phyloP scores from a whole-genome alignment of 2,797 vertebrate genomes.

The Danio aesculapii region DNA sequence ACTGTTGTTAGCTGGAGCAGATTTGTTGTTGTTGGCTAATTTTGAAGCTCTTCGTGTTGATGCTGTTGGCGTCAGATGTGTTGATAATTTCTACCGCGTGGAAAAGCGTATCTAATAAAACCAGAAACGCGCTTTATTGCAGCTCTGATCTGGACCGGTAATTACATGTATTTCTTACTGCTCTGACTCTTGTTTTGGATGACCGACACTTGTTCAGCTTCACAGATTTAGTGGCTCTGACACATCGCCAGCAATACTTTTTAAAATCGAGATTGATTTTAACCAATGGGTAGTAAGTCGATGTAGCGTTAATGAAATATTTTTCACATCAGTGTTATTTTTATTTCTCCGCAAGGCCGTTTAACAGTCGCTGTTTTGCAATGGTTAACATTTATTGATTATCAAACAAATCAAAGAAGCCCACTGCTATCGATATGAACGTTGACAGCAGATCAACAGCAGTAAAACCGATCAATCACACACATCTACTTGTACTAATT shows the following conservation, averaged over 20 bases:
- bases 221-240: not conserved
- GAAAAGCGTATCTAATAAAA: not conserved
- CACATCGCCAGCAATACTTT: not conserved
- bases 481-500: not conserved
- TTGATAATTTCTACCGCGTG: not conserved
- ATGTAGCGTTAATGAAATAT: no score
- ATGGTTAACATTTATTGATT: not conserved
- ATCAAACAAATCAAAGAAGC: not conserved
- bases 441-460: not conserved
- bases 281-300: not conserved
- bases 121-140: not conserved
- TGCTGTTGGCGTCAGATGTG: not conserved
- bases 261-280: not conserved
- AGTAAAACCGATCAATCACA: not conserved
- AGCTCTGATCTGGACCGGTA: slow-evolving; percentile 13
- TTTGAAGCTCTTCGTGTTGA: slow-evolving; percentile 16
- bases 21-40: slow-evolving; percentile 43
- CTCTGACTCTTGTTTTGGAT: not conserved
- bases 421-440: not conserved
- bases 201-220: not conserved
- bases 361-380: not conserved
- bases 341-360: not conserved
- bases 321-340: not conserved
- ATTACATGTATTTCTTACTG: not conserved
- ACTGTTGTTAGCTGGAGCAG: slow-evolving; percentile 48